Evolutionary conservation across 1,140 invertebrate species (phyloP), one percentile per base, ranked within the genome.

Genomic region (Melipona quadrifasciata): DNA sequence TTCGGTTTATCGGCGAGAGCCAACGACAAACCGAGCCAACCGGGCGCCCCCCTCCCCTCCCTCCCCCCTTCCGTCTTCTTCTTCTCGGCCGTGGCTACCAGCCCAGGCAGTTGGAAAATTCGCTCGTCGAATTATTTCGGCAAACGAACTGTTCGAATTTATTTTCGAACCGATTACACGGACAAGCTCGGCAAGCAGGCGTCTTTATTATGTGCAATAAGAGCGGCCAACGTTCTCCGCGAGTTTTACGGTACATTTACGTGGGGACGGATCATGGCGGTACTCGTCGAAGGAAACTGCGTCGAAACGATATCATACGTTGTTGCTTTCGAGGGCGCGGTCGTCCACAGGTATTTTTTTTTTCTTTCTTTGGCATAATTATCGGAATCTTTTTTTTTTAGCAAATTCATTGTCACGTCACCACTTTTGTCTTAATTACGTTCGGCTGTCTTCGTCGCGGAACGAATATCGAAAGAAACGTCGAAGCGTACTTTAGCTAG

Each of bases 71-170:
- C 8, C 8, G 10, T 0, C 6, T 8, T 6, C 8, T 47, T 47
- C 39, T 47, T 47, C 39, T 47, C 39, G 8, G 39, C 39, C 39
- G 39, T 47, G 39, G 74, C 24, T 31, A 31, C 24, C 39, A 51
- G 21, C n/a, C 39, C 17, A 31, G 31, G 31, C 31, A 31, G 57
- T n/a, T 6, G 24, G 31, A 55, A 65, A 82, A 34, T 39, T 21
- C 71, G 47, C 34, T 39, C 19, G n/a, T 47, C 47, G 47, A 81
- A 73, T 81, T 81, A 81, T 73, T 81, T 65, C 27, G 21, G 39
- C 12, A 21, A 51, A 72, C 68, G n/a, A 11, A 47, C 24, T 10
- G 24, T 64, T n/a, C 79, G 58, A 24, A 31, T 81, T 65, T 81
- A 53, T 14, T 61, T 61, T 61, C 19, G 39, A 39, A 27, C 4